Evolutionary conservation across 2,113 vertebrate genomes (phyloP), one percentile per base, ranked within the genome.

Genomic region (Varanus komodoensis): DNA sequence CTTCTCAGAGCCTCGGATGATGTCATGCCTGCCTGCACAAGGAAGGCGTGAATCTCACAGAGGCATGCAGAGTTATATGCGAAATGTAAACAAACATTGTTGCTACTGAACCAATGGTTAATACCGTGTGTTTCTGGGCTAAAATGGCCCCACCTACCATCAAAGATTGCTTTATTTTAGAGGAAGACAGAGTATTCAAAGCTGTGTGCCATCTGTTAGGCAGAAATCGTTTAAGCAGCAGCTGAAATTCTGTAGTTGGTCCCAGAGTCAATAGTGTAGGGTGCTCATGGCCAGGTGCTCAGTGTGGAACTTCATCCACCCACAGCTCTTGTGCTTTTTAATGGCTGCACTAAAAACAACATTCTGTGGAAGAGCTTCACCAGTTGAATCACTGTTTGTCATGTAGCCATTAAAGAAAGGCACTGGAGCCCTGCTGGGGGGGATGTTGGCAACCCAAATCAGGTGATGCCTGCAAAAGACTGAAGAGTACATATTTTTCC

Each of bases 71-170:
- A 44, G 44, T 17, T 88, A 44, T 44, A 44, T 44, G 38, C 38
- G 93, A 93, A 96, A 94, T 95, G 94, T 93, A 95, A 96, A 96
- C 93, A 78, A 88, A 88, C 75, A 92, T 93, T 89, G 89, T 94
- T 86, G 94, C 90, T 92, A 3, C 90, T 74, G 89, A 93, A 96
- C 94, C 93, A 95, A 93, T 96, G 95, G 94, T 93, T 87, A 57
- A 95, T 95, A 94, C 91, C 94, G 89, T 93, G 84, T 86, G 92
- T 95, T 96, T 96, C 96, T 96, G 96, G 95, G 95, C 96, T 75
- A 93, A 94, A 96, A 96, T 95, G 94, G 95, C 95, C 95, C 96
- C 97, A 92, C 96, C 95, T 97, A 96, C 92, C 94, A 94, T 90
- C 94, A 97, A 97, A 97, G 97, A 95, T 97, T 94, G 95, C 92